These are phyloP conservation scores for Meandrina meandrites DNA, from an alignment of 92 coral and sea anemone species.

Conservation along the genomic window DNA sequence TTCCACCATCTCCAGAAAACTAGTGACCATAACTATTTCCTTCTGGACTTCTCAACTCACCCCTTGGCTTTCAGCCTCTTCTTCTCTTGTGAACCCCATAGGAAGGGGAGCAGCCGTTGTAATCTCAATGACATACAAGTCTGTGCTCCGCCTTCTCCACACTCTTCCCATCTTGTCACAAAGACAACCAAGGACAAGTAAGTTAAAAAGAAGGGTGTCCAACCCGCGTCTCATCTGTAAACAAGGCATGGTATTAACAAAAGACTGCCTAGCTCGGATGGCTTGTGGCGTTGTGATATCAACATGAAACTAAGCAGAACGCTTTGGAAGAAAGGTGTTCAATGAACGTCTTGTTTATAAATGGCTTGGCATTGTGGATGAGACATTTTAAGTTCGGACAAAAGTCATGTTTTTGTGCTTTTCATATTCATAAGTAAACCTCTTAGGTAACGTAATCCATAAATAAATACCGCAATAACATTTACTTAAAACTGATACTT, in stretches of 20 bases:
- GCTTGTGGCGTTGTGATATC: not conserved
- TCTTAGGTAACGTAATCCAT: not conserved
- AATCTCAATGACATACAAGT: slow-evolving; percentile 73
- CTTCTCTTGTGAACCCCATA: slow-evolving; percentile 14
- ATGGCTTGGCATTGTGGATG: not conserved
- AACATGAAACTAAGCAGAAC: not conserved
- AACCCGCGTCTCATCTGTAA: slow-evolving; percentile 58
- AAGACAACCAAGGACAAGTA: slow-evolving; percentile 62
- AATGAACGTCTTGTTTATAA: not conserved
- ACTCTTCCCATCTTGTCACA: slow-evolving; percentile 67
- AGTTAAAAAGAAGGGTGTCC: slow-evolving; percentile 68
- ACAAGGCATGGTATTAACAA: not conserved
- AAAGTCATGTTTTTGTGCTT: not conserved
- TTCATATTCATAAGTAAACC: too few relatives aligned
- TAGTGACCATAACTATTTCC: not conserved
- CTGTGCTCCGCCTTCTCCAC: slow-evolving; percentile 77
- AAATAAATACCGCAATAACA: not conserved
- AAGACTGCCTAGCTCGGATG: not conserved
- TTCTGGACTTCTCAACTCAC: not conserved
- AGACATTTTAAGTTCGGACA: too few relatives aligned
- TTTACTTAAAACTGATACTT: not conserved
- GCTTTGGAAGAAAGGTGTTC: not conserved
- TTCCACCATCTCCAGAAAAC: not conserved
- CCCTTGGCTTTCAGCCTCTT: slow-evolving; percentile 17
- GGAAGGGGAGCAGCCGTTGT: slow-evolving; percentile 49